These are phyloP conservation scores for Labeo calbasu DNA, from an alignment of 2,797 vertebrate species.

Conservation along the genomic window DNA sequence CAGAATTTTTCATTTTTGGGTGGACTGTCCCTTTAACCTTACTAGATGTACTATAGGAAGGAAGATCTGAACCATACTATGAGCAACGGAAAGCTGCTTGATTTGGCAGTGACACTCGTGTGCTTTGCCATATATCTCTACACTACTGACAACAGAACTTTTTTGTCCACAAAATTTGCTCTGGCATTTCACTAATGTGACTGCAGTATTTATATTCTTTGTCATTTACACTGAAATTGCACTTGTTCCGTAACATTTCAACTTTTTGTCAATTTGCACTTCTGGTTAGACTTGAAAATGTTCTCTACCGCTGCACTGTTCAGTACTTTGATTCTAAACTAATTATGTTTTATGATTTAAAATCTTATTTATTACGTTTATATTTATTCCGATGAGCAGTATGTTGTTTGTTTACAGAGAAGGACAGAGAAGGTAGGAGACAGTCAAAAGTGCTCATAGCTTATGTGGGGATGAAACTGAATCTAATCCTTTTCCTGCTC, in stretches of 20 bases:
- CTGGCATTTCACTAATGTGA: background rate
- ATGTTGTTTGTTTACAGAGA: background rate
- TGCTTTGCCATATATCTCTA: background rate
- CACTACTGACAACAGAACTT: background rate
- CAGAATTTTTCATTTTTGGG: background rate
- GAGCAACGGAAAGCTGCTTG: background rate
- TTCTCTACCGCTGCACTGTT: background rate
- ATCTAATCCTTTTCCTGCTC: conserved; percentile 51
- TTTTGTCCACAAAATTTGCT: background rate
- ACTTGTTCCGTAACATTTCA: background rate
- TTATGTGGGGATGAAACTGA: conserved; percentile 58
- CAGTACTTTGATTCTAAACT: background rate
- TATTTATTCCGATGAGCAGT: background rate
- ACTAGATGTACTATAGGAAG: background rate
- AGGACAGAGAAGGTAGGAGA: background rate
- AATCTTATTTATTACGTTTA: background rate
- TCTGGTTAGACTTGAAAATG: background rate
- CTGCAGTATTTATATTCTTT: background rate
- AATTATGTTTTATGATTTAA: background rate
- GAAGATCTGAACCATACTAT: background rate
- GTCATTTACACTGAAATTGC: background rate
- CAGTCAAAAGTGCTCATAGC: conserved; percentile 28
- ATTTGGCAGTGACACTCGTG: background rate
- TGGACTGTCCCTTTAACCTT: background rate
- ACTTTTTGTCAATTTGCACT: background rate